Conservation (phyloP, 2,888 invertebrate genomes). For the Ichneumon xanthorius region DNA sequence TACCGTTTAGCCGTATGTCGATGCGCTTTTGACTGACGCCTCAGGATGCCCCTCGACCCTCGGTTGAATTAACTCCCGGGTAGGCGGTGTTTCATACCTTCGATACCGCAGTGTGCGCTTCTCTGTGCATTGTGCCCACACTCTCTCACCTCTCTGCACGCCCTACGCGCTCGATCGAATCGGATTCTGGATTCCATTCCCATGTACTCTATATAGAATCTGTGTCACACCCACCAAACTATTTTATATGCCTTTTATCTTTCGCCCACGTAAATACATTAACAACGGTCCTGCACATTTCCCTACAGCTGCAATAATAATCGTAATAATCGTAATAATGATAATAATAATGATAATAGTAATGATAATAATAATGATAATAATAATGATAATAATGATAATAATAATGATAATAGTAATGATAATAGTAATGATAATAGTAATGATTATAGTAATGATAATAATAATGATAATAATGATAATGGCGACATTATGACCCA, state of each 20-base stretch:
- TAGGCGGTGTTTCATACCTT: conserved; percentile 28
- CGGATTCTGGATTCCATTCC: conserved; percentile 31
- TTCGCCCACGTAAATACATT: too few relatives aligned
- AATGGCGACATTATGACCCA: not conserved
- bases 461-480: too few relatives aligned
- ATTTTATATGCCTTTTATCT: not conserved
- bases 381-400: too few relatives aligned
- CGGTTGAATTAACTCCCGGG: conserved; percentile 38
- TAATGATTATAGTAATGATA: too few relatives aligned
- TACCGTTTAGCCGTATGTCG: conserved; percentile 40
- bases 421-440: too few relatives aligned
- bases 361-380: too few relatives aligned
- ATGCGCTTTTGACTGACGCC: conserved; percentile 56
- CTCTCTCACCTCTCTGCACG: conserved; percentile 17
- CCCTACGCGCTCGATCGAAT: conserved; percentile 36
- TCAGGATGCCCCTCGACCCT: conserved; percentile 30
- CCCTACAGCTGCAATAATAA: too few relatives aligned
- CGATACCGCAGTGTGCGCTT: not conserved
- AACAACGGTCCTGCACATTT: too few relatives aligned
- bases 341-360: too few relatives aligned
- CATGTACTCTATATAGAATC: not conserved
- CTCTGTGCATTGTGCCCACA: conserved; percentile 34
- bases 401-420: too few relatives aligned
- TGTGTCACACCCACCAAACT: not conserved
- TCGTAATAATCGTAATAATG: too few relatives aligned